phyloP scores from a whole-genome alignment of 2,888 invertebrate genomes.

The Orthosia incerta region DNA sequence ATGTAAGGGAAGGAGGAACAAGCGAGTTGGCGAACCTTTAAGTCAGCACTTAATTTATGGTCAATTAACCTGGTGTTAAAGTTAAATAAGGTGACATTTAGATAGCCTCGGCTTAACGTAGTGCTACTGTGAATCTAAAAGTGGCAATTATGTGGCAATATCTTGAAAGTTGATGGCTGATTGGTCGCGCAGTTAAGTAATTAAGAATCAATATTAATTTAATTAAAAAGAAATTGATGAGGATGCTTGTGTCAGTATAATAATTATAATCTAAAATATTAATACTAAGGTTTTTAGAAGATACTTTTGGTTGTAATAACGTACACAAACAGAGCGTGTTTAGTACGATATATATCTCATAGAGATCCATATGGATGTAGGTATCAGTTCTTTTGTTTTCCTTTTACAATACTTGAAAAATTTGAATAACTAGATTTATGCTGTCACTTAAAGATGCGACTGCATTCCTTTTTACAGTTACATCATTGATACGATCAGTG shows the following conservation, averaged over 20 bases:
- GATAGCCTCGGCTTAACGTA: constrained; percentile 75
- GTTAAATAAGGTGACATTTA: constrained; percentile 86
- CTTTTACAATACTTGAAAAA: background rate
- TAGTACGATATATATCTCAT: background rate
- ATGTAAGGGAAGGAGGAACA: constrained; percentile 73
- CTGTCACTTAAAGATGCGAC: no score
- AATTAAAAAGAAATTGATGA: constrained; percentile 5
- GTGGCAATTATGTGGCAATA: constrained; percentile 55
- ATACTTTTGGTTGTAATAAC: background rate
- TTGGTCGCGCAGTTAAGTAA: constrained; percentile 33
- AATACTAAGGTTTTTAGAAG: background rate
- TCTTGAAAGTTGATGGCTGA: constrained; percentile 44
- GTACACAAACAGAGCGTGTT: background rate
- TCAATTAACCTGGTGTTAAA: constrained; percentile 89
- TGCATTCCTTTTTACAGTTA: background rate
- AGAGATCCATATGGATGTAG: background rate
- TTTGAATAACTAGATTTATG: constrained; percentile 16
- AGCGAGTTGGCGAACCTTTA: constrained; percentile 83
- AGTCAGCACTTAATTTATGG: constrained; percentile 88
- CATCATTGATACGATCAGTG: constrained; percentile 2
- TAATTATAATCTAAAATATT: background rate
- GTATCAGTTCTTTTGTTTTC: constrained; percentile 9
- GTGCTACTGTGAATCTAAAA: constrained; percentile 68
- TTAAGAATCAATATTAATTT: constrained; percentile 29
- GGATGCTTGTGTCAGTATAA: background rate